These are phyloP conservation scores for Hyles euphorbiae DNA, from an alignment of 1,140 invertebrate species.

Conservation along the genomic window DNA sequence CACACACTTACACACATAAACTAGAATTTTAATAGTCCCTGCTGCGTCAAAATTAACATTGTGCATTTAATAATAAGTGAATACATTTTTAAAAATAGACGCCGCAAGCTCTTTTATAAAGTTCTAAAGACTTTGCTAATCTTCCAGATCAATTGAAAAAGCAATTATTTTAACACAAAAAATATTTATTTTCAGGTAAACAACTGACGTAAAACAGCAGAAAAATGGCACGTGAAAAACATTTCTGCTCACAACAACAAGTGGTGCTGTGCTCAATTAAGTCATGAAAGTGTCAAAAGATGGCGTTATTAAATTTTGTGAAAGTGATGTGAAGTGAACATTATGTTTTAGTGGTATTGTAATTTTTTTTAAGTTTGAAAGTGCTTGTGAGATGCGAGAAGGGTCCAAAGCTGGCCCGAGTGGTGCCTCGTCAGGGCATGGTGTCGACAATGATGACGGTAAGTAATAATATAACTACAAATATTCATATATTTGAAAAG, in stretches of 20 bases:
- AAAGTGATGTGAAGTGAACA: constrained; percentile 21
- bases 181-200: neutral
- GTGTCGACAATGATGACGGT: constrained; percentile 44
- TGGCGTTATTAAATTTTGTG: constrained; percentile 12
- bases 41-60: too few species aligned
- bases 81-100: too few species aligned
- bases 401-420: constrained; percentile 53
- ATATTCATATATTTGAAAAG: neutral
- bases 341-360: constrained; percentile 27
- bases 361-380: constrained; percentile 11
- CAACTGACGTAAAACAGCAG: neutral
- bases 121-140: too few species aligned
- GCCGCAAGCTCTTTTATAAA: too few species aligned
- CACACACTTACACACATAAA: too few species aligned
- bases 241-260: neutral
- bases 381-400: constrained; percentile 61
- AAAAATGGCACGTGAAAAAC: neutral
- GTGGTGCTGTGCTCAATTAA: neutral
- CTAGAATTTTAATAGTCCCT: too few species aligned
- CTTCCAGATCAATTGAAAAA: neutral
- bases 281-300: constrained; percentile 7
- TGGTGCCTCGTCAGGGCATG: constrained; percentile 47
- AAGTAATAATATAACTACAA: constrained; percentile 8
- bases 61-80: too few species aligned
- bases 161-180: too few species aligned